phyloP scores from a whole-genome alignment of 2,888 invertebrate species.

The Drosophila colorata region DNA sequence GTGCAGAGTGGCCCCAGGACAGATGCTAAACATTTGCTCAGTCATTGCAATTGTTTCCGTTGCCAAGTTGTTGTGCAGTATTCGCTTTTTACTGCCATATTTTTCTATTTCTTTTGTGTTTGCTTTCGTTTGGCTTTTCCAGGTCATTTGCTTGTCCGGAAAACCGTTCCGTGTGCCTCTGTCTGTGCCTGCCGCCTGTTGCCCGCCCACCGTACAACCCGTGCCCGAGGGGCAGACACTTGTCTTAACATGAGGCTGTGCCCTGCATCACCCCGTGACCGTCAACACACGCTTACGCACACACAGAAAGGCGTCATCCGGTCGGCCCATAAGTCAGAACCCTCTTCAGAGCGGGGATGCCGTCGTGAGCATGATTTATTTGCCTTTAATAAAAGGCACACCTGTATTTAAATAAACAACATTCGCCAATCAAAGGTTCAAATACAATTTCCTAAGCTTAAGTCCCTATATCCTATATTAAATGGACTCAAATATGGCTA shows the following conservation, averaged over 20 bases:
- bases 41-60: constrained; percentile 79
- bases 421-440: constrained; percentile 9
- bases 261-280: constrained; percentile 29
- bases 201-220: constrained; percentile 20
- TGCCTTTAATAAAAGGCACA: constrained; percentile 53
- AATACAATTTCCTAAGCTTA: neutral
- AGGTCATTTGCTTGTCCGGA: constrained; percentile 76
- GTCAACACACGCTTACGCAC: constrained; percentile 14
- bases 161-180: constrained; percentile 45
- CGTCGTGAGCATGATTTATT: constrained; percentile 72
- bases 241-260: constrained; percentile 61
- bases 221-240: constrained; percentile 65
- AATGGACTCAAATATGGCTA: neutral
- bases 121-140: constrained; percentile 78
- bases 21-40: constrained; percentile 79
- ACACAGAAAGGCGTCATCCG: neutral
- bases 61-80: constrained; percentile 53
- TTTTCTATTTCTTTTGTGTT: constrained; percentile 68
- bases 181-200: constrained; percentile 11
- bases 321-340: constrained; percentile 20
- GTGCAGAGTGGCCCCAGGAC: constrained; percentile 48
- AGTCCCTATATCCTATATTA: neutral
- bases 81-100: constrained; percentile 54
- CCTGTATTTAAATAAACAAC: constrained; percentile 44
- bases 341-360: constrained; percentile 66